phyloP scores from a whole-genome alignment of 2,888 invertebrate genomes.

The Polyommatus icarus region DNA sequence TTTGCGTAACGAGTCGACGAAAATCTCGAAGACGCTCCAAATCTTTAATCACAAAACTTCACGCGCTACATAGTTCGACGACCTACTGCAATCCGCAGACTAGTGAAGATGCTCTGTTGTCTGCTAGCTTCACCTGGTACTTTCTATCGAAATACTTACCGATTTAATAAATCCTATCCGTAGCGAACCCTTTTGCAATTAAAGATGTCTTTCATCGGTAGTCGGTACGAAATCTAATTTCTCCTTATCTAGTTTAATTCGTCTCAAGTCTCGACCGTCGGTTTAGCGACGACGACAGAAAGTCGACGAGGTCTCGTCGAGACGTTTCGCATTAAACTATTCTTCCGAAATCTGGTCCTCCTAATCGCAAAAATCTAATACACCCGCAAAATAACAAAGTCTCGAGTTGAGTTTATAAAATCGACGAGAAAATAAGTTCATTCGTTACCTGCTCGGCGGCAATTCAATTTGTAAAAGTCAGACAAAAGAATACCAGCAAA shows the following conservation, averaged over 20 bases:
- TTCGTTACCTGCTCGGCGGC: not conserved
- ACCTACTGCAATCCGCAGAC: slow-evolving; percentile 18
- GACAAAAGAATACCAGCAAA: not conserved
- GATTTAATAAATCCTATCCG: not conserved
- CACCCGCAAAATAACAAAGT: not conserved
- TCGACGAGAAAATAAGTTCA: not conserved
- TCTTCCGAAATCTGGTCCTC: not conserved
- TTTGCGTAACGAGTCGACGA: slow-evolving; percentile 9
- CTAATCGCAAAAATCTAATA: not conserved
- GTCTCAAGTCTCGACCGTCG: not conserved
- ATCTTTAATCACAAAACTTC: slow-evolving; percentile 10
- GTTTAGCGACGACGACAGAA: not conserved
- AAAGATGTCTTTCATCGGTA: not conserved
- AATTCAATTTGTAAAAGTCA: slow-evolving; percentile 14
- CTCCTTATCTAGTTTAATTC: slow-evolving; percentile 1
- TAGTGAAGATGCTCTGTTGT: not conserved
- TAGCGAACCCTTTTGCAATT: not conserved
- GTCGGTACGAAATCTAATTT: not conserved
- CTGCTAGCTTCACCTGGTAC: not conserved
- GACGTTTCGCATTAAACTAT: slow-evolving; percentile 4
- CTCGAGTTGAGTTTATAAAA: not conserved
- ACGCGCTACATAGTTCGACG: not conserved
- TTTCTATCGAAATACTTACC: not conserved
- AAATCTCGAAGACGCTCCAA: not conserved
- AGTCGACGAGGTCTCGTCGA: not conserved